Evolutionary conservation across 2,888 invertebrate genomes (phyloP).

Genomic region (Meteorus cinctellus): DNA sequence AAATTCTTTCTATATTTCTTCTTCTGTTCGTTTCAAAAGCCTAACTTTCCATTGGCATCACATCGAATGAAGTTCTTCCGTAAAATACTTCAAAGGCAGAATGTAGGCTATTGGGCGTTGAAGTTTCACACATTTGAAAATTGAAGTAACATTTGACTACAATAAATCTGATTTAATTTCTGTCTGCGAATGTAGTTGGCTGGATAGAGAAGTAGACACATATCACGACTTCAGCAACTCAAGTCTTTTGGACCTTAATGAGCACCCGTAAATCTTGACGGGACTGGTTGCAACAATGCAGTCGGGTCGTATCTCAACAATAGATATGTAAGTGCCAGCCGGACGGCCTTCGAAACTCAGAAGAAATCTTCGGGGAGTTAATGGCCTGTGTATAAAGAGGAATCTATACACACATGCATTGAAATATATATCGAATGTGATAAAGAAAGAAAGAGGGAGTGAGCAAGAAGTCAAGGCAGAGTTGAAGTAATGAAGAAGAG

Average conservation of each 20-base stretch:
- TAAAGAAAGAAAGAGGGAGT: background rate
- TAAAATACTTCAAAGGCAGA: too few relatives aligned
- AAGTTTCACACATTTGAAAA: background rate
- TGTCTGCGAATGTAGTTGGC: slow-evolving; percentile 11
- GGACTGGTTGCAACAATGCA: background rate
- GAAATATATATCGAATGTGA: background rate
- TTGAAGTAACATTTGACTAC: background rate
- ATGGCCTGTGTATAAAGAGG: slow-evolving; percentile 39
- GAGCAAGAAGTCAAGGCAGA: background rate
- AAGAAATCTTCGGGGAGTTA: slow-evolving; percentile 50
- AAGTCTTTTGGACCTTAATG: slow-evolving; percentile 3
- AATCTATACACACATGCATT: background rate
- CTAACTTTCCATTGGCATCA: too few relatives aligned
- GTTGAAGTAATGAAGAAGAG: slow-evolving; percentile 8
- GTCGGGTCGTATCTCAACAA: slow-evolving; percentile 2
- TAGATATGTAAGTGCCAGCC: slow-evolving; percentile 23
- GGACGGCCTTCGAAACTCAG: slow-evolving; percentile 50
- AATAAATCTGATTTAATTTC: background rate
- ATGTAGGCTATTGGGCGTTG: background rate
- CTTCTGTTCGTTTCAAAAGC: too few relatives aligned
- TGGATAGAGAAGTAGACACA: background rate
- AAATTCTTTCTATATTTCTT: too few relatives aligned
- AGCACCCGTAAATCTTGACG: slow-evolving; percentile 15
- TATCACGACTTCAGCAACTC: background rate
- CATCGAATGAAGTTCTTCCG: too few relatives aligned